Base-by-base conservation (phyloP, 2,888 invertebrate genomes). In the Mythimna albipuncta region DNA sequence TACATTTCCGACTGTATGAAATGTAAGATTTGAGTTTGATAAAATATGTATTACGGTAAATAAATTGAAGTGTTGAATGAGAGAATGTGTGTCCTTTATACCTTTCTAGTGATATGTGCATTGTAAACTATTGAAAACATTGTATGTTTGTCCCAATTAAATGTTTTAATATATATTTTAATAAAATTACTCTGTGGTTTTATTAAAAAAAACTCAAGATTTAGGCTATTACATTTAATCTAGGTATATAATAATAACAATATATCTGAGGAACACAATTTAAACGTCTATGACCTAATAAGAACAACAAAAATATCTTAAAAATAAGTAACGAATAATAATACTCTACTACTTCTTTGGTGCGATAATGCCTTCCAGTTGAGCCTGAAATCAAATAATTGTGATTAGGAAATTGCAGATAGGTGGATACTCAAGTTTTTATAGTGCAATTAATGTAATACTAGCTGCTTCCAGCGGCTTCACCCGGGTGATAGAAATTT, bases 361-460 rank as follows among this genome's bases (percentile, higher is more conserved):
- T 70, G 99, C 98, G 85, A 99, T 99, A 85, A 99, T 99, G 85
- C 99, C 99, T 96, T 99, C 99, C 83, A 99, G 96, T 97, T 99
- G 99, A 62, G 98, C 98, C 98, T 98, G 96, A 83, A 94, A 95
- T 63, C 35, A 77, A 68, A 73, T 32, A 58, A 32, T 26, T 16
- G 7, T 6, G 55, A 64, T 82, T 64, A 68, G 11, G 2, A 58
- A 21, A 26, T 26, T 64, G 19, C 11, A 16, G 21, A 50, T 16
- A 61, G 11, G 13, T 11, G 2, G 26, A 54, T 1, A 38, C 21
- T 3, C 2, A 19, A 68, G 13, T 41, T 21, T 38, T 58, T n/a
- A 38, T 5, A 58, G 19, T 35, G 47, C 44, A 44, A 16, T 47
- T 47, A 6, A 16, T 35, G 21, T 21, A 9, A 38, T 32, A 32